phyloP scores from a whole-genome alignment of 2,113 vertebrate species.

The Petromus typicus region DNA sequence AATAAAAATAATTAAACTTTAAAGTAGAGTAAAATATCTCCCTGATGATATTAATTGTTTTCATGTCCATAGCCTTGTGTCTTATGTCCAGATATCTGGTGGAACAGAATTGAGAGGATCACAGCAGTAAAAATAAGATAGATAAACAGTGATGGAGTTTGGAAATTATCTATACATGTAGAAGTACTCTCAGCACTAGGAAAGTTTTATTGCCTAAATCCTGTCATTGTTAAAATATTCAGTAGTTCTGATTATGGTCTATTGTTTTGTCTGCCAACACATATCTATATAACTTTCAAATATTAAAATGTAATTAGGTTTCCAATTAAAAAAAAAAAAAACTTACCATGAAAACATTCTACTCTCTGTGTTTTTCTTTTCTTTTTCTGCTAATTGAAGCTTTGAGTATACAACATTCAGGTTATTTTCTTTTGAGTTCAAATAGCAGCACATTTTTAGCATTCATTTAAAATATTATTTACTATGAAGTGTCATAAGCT shows the following conservation, averaged over 20 bases:
- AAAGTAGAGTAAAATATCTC: background rate
- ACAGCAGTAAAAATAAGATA: background rate
- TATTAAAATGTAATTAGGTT: background rate
- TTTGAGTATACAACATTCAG: background rate
- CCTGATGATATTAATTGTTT: background rate
- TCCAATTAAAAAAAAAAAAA: background rate
- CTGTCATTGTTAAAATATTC: background rate
- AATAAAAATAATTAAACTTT: background rate
- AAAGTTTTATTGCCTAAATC: background rate
- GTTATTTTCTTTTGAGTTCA: slow-evolving; percentile 11
- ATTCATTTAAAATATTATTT: background rate
- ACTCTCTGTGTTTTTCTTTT: background rate
- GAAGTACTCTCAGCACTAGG: background rate
- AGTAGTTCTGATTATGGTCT: background rate
- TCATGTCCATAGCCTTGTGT: background rate
- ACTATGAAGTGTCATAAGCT: background rate
- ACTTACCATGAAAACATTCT: background rate
- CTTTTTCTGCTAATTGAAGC: background rate
- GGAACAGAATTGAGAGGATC: background rate
- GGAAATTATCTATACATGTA: background rate
- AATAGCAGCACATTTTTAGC: background rate
- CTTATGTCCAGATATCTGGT: accelerated
- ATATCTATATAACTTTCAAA: background rate
- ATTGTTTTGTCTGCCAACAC: background rate
- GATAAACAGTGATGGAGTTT: background rate